Evolutionary conservation across 2,797 vertebrate species (phyloP).

Genomic region (Dendrocincla tyrannina): DNA sequence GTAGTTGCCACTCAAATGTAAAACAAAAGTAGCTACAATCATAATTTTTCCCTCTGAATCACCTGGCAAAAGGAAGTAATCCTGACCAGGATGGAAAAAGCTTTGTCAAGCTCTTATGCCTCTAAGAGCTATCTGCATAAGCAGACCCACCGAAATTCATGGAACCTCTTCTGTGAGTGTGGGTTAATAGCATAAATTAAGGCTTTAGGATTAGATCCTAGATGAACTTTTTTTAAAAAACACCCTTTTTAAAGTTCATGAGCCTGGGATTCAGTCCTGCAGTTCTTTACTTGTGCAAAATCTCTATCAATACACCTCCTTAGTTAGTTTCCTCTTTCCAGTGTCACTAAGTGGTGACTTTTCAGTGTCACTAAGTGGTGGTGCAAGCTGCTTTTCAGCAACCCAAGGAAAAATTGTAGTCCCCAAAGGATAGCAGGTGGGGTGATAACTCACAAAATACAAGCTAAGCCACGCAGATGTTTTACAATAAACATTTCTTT

Average conservation of each 20-base stretch:
- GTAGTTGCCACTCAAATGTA: neutral
- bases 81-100: neutral
- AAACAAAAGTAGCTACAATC: constrained; percentile 40
- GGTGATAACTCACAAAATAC: neutral
- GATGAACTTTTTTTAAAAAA: neutral
- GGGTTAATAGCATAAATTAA: neutral
- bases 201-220: constrained; percentile 2
- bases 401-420: neutral
- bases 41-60: neutral
- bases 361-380: neutral
- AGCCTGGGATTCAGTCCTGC: neutral
- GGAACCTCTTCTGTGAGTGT: neutral
- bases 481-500: constrained; percentile 18
- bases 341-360: neutral
- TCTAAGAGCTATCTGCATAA: neutral
- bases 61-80: neutral
- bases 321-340: neutral
- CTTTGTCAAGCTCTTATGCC: neutral
- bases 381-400: neutral
- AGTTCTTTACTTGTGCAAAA: neutral
- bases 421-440: neutral
- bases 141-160: neutral
- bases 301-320: neutral
- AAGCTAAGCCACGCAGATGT: neutral
- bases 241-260: neutral